phyloP scores from a whole-genome alignment of 2,113 vertebrate genomes.

The Nicator chloris region DNA sequence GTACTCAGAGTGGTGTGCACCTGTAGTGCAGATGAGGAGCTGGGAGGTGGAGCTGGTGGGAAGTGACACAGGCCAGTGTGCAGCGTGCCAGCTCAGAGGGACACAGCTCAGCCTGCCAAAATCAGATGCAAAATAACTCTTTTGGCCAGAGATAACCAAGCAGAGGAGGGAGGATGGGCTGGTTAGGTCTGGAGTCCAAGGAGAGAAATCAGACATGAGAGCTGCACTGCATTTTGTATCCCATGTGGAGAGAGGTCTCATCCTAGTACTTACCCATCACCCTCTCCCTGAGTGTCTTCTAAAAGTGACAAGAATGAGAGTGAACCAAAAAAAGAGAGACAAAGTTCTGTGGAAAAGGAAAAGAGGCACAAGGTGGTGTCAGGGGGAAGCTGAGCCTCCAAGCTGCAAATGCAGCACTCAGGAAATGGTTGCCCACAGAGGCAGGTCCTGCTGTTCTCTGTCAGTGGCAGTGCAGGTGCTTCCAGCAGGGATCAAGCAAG shows the following conservation, averaged over 20 bases:
- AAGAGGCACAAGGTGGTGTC: fast-evolving
- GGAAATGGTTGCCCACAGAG: not conserved
- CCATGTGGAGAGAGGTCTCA: not conserved
- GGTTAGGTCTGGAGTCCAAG: not conserved
- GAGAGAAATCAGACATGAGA: not conserved
- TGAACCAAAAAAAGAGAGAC: not conserved
- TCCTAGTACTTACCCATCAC: not conserved
- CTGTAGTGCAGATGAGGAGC: not conserved
- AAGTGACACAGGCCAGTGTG: not conserved
- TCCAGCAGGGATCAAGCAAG: not conserved
- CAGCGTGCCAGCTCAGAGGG: fast-evolving
- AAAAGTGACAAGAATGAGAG: not conserved
- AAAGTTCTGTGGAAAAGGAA: not conserved
- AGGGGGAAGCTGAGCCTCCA: not conserved
- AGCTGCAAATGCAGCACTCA: not conserved
- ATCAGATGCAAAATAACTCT: not conserved
- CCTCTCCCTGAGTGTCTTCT: not conserved
- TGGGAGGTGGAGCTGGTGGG: not conserved
- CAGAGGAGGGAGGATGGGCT: not conserved
- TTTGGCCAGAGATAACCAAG: not conserved
- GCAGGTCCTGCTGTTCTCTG: not conserved
- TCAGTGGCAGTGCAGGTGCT: fast-evolving
- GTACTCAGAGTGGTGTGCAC: not conserved
- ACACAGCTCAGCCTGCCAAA: not conserved
- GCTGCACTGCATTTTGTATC: not conserved